Conservation (phyloP, 2,797 vertebrate species). For the Podarcis siculus region DNA sequence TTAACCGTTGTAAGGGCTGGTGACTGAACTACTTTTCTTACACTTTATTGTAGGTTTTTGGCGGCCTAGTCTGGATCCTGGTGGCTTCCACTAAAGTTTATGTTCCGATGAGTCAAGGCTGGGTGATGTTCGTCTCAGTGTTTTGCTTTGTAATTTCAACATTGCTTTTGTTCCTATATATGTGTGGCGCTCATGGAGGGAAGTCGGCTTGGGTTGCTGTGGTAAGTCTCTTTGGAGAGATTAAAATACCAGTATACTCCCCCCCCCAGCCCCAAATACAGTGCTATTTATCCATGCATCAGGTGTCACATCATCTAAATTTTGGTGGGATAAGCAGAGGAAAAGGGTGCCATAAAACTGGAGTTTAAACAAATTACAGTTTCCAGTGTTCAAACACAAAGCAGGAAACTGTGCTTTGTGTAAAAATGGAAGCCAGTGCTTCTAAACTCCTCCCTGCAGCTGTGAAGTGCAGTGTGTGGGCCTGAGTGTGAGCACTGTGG, state of each 20-base stretch:
- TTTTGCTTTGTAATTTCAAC: constrained; percentile 87
- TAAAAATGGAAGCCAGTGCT: neutral
- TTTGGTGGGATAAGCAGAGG: neutral
- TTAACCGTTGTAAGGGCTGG: neutral
- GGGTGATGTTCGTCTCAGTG: constrained; percentile 92
- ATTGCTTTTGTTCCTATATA: constrained; percentile 80
- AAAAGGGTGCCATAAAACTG: neutral
- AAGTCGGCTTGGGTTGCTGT: constrained; percentile 72
- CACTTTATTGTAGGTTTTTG: constrained; percentile 76
- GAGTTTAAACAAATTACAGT: neutral
- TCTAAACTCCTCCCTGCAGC: neutral
- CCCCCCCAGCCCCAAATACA: neutral
- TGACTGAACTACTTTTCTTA: neutral
- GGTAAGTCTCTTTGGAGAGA: constrained; percentile 69
- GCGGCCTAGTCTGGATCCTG: constrained; percentile 93
- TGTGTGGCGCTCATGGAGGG: constrained; percentile 69
- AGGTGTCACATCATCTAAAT: neutral
- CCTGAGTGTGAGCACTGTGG: too few species aligned
- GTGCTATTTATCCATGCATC: neutral
- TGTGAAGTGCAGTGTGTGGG: neutral
- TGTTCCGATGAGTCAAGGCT: constrained; percentile 75
- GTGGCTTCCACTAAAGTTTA: constrained; percentile 77
- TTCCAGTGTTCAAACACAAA: neutral
- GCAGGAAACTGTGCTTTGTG: neutral
- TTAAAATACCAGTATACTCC: neutral